Conservation (phyloP, 2,888 invertebrate species). For the Geophilus truncorum region DNA sequence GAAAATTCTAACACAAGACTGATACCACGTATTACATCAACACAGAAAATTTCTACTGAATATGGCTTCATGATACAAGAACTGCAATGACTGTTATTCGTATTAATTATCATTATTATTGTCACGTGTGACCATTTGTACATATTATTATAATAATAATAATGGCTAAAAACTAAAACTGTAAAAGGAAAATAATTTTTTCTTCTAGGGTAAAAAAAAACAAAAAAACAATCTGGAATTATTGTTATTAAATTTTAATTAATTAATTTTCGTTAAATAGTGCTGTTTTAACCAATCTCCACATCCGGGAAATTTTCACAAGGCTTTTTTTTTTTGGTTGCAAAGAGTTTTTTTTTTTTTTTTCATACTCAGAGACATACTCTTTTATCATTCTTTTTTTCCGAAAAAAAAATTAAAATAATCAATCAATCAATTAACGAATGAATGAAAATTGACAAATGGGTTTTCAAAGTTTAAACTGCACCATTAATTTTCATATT, state of each 20-base stretch:
- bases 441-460: neutral
- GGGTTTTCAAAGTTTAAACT: constrained; percentile 1
- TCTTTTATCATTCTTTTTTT: neutral
- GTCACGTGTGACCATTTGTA: neutral
- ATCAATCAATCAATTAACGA: neutral
- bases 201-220: no score
- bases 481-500: neutral
- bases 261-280: neutral
- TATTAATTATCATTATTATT: neutral
- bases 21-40: constrained; percentile 9
- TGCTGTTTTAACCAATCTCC: neutral
- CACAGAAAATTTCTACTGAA: neutral
- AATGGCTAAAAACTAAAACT: neutral
- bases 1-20: constrained; percentile 15
- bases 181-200: neutral
- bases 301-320: neutral
- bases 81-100: neutral
- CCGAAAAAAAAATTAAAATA: neutral
- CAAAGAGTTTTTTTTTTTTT: no score
- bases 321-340: no score
- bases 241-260: no score
- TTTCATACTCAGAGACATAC: neutral
- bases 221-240: no score
- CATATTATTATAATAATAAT: neutral
- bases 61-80: neutral